phyloP scores from a whole-genome alignment of 2,888 invertebrate genomes.

The Drosophila rellima region DNA sequence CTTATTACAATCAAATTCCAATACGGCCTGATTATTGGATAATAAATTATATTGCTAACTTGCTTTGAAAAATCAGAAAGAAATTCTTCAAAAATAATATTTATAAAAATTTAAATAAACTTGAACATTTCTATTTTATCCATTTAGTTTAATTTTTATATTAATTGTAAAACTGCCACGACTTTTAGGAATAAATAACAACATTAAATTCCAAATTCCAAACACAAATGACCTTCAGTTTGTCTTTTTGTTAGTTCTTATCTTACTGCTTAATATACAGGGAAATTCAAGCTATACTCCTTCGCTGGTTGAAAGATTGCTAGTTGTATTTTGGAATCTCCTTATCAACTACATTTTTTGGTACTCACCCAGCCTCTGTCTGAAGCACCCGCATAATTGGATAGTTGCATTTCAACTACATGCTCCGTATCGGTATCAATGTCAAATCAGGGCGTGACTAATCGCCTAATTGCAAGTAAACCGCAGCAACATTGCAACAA shows the following conservation, averaged over 20 bases:
- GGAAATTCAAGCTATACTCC: background rate
- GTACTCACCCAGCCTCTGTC: background rate
- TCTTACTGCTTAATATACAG: background rate
- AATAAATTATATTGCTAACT: no score
- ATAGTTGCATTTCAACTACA: conserved; percentile 36
- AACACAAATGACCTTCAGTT: background rate
- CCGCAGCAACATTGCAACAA: conserved; percentile 30
- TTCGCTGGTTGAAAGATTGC: conserved; percentile 5
- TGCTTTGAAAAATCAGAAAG: no score
- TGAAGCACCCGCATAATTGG: conserved; percentile 46
- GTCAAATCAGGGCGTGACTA: conserved; percentile 78
- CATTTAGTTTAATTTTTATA: no score
- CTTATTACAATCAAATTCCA: no score
- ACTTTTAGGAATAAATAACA: background rate
- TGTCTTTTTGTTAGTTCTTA: background rate
- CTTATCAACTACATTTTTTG: conserved; percentile 26
- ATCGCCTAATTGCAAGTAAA: conserved; percentile 73
- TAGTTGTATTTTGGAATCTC: conserved; percentile 1
- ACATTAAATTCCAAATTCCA: background rate
- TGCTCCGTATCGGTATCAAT: conserved; percentile 70
- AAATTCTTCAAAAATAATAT: no score
- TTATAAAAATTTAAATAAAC: no score
- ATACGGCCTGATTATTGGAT: no score
- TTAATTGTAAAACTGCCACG: no score
- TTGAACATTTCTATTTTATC: no score